These are phyloP conservation scores for Catocala sponsa DNA, from an alignment of 2,888 invertebrate genomes.

Conservation along the genomic window DNA sequence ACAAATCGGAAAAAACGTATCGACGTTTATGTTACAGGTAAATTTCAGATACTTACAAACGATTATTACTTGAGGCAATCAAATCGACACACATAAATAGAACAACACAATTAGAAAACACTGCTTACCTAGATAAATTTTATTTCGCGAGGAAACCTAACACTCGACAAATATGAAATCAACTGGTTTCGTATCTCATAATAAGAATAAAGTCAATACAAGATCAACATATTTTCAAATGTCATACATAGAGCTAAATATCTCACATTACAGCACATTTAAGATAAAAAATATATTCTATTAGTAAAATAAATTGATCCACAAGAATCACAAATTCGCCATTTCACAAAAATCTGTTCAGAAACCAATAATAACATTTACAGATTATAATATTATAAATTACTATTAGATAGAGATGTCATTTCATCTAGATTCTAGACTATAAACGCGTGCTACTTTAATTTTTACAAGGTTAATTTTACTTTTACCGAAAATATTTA, in stretches of 20 bases:
- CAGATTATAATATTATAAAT: too few relatives aligned
- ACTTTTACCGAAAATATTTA: too few relatives aligned
- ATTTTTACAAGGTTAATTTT: background rate
- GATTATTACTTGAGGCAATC: background rate
- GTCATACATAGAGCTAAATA: slow-evolving; percentile 54
- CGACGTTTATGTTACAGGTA: slow-evolving; percentile 2
- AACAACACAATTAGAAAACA: slow-evolving; percentile 15
- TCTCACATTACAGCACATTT: slow-evolving; percentile 64
- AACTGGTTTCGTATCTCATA: slow-evolving; percentile 65
- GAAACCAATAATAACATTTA: slow-evolving; percentile 18
- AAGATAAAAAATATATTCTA: slow-evolving; percentile 61
- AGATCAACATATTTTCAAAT: slow-evolving; percentile 51
- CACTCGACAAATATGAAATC: slow-evolving; percentile 64
- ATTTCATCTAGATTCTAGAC: background rate
- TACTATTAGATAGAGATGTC: too few relatives aligned
- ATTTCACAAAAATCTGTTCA: slow-evolving; percentile 74
- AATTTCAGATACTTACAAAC: background rate
- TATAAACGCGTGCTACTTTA: background rate
- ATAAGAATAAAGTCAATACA: slow-evolving; percentile 54
- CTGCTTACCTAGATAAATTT: slow-evolving; percentile 62
- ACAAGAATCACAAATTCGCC: slow-evolving; percentile 81
- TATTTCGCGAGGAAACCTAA: slow-evolving; percentile 64
- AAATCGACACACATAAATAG: background rate
- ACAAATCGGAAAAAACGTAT: slow-evolving; percentile 25
- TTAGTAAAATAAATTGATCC: slow-evolving; percentile 71